A percentile compares a stretch with the other conserved stretches of the same genome.
These are phyloP conservation scores for Otis tarda DNA, from an alignment of 2,113 vertebrate species.

Conservation along the genomic window DNA sequence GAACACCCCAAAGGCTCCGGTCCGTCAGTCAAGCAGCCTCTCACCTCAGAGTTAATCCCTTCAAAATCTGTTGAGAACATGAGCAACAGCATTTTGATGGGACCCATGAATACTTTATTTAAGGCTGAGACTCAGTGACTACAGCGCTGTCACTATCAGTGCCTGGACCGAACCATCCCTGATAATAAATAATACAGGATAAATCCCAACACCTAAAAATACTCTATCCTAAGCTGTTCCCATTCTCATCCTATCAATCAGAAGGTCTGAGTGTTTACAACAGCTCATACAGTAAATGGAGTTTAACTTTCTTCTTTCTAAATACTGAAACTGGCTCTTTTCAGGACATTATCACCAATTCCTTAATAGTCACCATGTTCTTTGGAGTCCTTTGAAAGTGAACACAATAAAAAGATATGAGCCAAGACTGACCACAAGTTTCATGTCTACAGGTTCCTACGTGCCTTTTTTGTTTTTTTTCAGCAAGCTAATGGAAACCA, in stretches of 20 bases:
- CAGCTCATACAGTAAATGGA: slow-evolving; percentile 9
- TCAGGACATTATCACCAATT: slow-evolving; percentile 2
- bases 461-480: neutral
- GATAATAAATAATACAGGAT: slow-evolving; percentile 46
- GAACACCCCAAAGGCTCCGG: neutral
- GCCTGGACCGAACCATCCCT: neutral
- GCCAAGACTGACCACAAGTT: slow-evolving; percentile 34
- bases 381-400: slow-evolving; percentile 49
- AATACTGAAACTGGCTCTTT: neutral
- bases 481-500: slow-evolving; percentile 29
- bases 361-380: slow-evolving; percentile 37
- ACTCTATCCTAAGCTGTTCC: slow-evolving; percentile 11
- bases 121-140: slow-evolving; percentile 9
- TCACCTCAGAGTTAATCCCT: neutral
- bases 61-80: neutral
- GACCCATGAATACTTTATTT: slow-evolving; percentile 36
- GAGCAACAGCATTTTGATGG: slow-evolving; percentile 16
- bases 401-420: slow-evolving; percentile 51
- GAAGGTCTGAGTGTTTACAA: slow-evolving; percentile 6
- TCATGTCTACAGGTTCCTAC: neutral
- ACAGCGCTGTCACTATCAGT: slow-evolving; percentile 15
- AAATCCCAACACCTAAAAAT: slow-evolving; percentile 3
- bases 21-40: neutral
- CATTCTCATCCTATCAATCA: slow-evolving; percentile 1
- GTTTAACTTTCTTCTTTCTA: slow-evolving; percentile 18